phyloP scores from a whole-genome alignment of 53 echinoderm and acorn worm species.

The Echinometra lucunter region DNA sequence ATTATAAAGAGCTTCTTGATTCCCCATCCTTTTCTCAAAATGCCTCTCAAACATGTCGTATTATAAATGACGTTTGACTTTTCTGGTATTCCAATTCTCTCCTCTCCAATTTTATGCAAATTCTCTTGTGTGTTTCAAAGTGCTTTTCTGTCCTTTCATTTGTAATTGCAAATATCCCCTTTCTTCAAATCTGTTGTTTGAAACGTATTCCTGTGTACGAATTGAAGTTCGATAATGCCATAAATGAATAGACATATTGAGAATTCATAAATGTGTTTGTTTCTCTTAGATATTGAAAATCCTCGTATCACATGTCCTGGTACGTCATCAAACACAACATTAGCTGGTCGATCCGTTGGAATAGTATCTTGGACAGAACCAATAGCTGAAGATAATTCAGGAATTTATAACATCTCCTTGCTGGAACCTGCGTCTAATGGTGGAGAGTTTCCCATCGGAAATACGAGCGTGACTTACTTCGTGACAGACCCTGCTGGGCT shows the following conservation, averaged over 20 bases:
- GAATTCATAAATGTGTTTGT: not conserved
- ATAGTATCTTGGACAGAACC: constrained; percentile 33
- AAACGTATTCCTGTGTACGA: not conserved
- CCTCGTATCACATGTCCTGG: constrained; percentile 2
- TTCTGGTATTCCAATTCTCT: no score
- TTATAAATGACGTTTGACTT: no score
- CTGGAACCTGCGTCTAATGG: constrained; percentile 16
- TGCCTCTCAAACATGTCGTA: no score
- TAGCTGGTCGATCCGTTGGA: not conserved
- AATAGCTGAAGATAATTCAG: not conserved
- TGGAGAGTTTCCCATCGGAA: constrained; percentile 30
- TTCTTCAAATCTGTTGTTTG: no score
- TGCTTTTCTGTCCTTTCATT: no score
- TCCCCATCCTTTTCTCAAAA: no score
- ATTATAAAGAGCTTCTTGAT: no score
- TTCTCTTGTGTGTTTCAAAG: no score
- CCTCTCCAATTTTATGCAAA: no score
- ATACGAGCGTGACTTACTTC: not conserved
- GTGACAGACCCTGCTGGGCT: not conserved
- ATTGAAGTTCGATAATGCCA: not conserved
- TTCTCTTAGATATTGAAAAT: not conserved
- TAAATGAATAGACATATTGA: not conserved
- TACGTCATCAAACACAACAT: not conserved
- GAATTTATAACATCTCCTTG: not conserved
- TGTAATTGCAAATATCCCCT: no score